phyloP scores from a whole-genome alignment of 2,888 invertebrate species.

The Elegia similella region DNA sequence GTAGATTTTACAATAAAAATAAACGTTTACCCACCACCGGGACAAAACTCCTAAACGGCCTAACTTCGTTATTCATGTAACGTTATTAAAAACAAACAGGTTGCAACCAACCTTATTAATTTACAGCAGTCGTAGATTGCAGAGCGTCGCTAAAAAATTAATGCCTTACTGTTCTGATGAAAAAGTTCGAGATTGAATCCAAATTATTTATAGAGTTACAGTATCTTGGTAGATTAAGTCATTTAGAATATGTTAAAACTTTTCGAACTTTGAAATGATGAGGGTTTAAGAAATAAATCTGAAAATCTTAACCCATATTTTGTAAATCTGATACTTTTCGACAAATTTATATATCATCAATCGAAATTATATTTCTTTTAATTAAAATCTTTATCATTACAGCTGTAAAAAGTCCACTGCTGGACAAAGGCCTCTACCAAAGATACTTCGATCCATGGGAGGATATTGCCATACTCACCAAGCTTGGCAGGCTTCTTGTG shows the following conservation, averaged over 20 bases:
- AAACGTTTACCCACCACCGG: conserved; percentile 60
- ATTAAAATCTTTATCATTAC: no score
- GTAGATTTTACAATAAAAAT: conserved; percentile 71
- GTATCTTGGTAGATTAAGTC: background rate
- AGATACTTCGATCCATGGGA: no score
- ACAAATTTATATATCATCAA: no score
- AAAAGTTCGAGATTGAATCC: conserved; percentile 17
- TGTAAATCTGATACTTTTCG: no score
- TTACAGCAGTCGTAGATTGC: conserved; percentile 37
- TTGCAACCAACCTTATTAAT: conserved; percentile 39
- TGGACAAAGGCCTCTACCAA: no score
- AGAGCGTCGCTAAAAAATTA: conserved; percentile 20
- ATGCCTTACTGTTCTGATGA: conserved; percentile 13
- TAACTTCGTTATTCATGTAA: conserved; percentile 60
- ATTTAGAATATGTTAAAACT: background rate
- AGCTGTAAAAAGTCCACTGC: no score
- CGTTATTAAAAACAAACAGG: conserved; percentile 54
- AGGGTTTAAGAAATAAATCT: background rate
- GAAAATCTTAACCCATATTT: no score
- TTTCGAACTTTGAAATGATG: background rate
- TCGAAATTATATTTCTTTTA: no score
- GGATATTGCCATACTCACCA: no score
- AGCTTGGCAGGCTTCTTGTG: no score
- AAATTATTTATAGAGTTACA: background rate
- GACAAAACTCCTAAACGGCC: conserved; percentile 58